Evolutionary conservation across 2,113 vertebrate species (phyloP), one percentile per base, ranked within the genome.

Genomic region (Copsychus sechellarum): DNA sequence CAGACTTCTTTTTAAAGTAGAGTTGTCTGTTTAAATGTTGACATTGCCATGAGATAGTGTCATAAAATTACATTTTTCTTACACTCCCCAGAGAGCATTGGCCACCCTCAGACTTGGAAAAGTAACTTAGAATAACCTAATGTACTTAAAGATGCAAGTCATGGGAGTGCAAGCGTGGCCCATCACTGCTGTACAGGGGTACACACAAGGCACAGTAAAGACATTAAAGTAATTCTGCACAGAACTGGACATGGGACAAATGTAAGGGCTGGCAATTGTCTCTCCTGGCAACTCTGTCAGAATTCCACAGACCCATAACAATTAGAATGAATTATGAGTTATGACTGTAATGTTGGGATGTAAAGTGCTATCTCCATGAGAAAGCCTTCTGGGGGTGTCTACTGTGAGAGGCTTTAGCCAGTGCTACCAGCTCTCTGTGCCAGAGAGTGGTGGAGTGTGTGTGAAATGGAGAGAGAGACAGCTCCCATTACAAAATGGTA

Each of bases 71-170:
- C 82, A 92, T 96, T 93, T 96, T 90, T 92, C 76, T 88, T 88
- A 64, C 23, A 57, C 51, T 81, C 82, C 72, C 76, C 64, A 61
- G 86, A 69, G 86, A 88, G 38, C 86, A 61, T 0, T 81, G 92
- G 83, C 91, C 95, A 95, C 95, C 85, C 95, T 94, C 90, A 83
- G 74, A 92, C 82, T 94, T 90, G 73, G 85, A 96, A 72, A 94
- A 92, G 74, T 67, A 51, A 67, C 64, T 90, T 11, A 29, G 26
- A 78, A 67, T 90, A 93, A 92, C 50, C 48, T 78, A 78, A 88
- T 45, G 60, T 36, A 71, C 48, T 95, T 53, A 78, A 56, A 83
- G 76, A 92, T 79, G 33, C 47, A 81, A 88, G 42, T 64, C 53
- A 42, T 45, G 61, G 61, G 36, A 48, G 25, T 36, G 56, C 34